phyloP scores from a whole-genome alignment of 1,140 invertebrate genomes.

The Lepidostoma basale region DNA sequence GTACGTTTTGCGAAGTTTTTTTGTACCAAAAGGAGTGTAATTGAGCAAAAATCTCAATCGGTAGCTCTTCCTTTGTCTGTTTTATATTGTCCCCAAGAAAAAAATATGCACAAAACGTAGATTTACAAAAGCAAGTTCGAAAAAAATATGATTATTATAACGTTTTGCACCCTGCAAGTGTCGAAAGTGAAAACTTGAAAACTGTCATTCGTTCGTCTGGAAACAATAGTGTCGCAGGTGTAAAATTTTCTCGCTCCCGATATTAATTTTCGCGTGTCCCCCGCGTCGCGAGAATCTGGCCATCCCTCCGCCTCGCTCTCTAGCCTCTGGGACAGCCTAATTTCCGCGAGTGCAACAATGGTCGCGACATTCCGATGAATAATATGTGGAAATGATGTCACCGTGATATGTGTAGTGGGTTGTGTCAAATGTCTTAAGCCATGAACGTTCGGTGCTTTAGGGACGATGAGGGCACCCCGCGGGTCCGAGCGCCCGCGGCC shows the following conservation, averaged over 20 bases:
- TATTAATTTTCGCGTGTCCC: not conserved
- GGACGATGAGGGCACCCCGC: conserved; percentile 54
- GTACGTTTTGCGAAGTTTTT: too few species aligned
- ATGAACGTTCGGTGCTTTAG: conserved; percentile 54
- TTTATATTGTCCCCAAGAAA: too few species aligned
- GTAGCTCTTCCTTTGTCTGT: too few species aligned
- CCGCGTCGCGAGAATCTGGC: not conserved
- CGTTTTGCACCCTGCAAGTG: conserved; percentile 30
- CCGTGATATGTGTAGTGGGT: conserved; percentile 47
- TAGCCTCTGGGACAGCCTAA: not conserved
- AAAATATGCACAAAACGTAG: too few species aligned
- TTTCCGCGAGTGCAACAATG: conserved; percentile 13
- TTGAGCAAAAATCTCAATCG: too few species aligned
- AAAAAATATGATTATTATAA: not conserved
- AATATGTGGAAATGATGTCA: conserved; percentile 60
- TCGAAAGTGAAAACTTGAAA: conserved; percentile 40
- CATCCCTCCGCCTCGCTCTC: not conserved
- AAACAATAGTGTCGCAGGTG: conserved; percentile 29
- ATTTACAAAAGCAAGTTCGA: too few species aligned
- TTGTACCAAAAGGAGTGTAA: too few species aligned
- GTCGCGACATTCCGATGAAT: conserved; percentile 28
- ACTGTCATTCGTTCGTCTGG: conserved; percentile 24
- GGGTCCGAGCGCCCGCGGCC: conserved; percentile 43
- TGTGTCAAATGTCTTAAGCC: conserved; percentile 47
- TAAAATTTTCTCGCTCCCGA: not conserved